phyloP scores from a whole-genome alignment of 2,113 vertebrate genomes.

The Dolichallabes microphthalmus region DNA sequence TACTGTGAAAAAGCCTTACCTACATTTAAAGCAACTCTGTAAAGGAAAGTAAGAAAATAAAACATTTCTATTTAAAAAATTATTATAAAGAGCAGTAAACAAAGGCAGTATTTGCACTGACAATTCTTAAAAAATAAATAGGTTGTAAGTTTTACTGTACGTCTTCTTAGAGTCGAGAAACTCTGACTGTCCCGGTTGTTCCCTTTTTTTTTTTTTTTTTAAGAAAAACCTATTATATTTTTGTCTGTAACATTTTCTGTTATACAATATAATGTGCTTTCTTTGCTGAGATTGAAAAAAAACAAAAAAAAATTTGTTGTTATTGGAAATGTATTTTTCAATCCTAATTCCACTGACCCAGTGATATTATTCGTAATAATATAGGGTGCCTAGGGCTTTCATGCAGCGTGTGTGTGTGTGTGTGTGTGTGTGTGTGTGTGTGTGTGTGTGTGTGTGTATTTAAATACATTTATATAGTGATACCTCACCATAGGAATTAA shows the following conservation, averaged over 20 bases:
- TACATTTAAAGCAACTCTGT: not conserved
- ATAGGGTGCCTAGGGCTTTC: not conserved
- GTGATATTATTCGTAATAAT: not conserved
- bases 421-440: slow-evolving; percentile 34
- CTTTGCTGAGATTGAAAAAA: not conserved
- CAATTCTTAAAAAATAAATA: not conserved
- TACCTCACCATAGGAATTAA: no score
- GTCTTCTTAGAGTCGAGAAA: not conserved
- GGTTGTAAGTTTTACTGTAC: not conserved
- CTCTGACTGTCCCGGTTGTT: not conserved
- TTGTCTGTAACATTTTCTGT: not conserved
- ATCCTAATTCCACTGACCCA: not conserved
- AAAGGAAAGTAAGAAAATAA: not conserved
- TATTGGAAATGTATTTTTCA: not conserved
- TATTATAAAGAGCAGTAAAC: not conserved
- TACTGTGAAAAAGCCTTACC: not conserved
- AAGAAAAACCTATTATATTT: not conserved
- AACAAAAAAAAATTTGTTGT: not conserved
- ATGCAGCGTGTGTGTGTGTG: not conserved
- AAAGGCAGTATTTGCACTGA: not conserved
- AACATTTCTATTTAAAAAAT: not conserved
- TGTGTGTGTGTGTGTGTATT: slow-evolving; percentile 2
- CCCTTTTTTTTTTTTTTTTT: not conserved
- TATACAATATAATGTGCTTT: not conserved
- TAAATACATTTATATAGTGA: no score